These are phyloP conservation scores for Phortica okadai DNA, from an alignment of 2,888 invertebrate genomes.

Conservation along the genomic window DNA sequence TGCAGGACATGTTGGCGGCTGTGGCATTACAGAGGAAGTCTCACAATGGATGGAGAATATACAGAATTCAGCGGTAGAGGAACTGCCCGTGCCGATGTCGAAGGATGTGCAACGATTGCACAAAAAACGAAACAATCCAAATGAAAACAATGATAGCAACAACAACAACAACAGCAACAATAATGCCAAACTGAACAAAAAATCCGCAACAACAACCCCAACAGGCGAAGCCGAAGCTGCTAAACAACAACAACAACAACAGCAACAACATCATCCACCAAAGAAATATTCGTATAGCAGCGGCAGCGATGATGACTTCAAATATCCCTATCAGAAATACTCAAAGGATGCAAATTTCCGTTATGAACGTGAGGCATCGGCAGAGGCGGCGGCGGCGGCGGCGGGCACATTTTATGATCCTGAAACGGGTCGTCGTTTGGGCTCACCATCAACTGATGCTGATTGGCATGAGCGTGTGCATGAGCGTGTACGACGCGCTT, in stretches of 20 bases:
- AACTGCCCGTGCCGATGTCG: conserved; percentile 74
- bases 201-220: conserved; percentile 42
- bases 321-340: conserved; percentile 84
- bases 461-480: conserved; percentile 77
- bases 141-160: conserved; percentile 37
- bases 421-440: conserved; percentile 67
- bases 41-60: conserved; percentile 95
- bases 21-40: conserved; percentile 91
- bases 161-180: conserved; percentile 55
- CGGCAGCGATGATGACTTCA: conserved; percentile 67
- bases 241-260: conserved; percentile 41
- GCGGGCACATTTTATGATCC: conserved; percentile 70
- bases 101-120: conserved; percentile 70
- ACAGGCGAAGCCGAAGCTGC: conserved; percentile 38
- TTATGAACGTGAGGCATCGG: conserved; percentile 44
- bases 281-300: conserved; percentile 69
- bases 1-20: conserved; percentile 89
- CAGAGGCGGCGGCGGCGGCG: background rate
- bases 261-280: conserved; percentile 65
- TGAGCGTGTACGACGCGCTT: conserved; percentile 77
- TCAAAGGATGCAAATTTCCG: conserved; percentile 84
- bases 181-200: conserved; percentile 52
- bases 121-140: conserved; percentile 50
- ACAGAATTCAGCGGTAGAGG: conserved; percentile 86
- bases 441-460: conserved; percentile 73